A percentile compares a stretch with the other conserved stretches of the same genome.
These are phyloP conservation scores for Tribolium castaneum DNA, from an alignment of 1,140 invertebrate genomes.

Conservation along the genomic window DNA sequence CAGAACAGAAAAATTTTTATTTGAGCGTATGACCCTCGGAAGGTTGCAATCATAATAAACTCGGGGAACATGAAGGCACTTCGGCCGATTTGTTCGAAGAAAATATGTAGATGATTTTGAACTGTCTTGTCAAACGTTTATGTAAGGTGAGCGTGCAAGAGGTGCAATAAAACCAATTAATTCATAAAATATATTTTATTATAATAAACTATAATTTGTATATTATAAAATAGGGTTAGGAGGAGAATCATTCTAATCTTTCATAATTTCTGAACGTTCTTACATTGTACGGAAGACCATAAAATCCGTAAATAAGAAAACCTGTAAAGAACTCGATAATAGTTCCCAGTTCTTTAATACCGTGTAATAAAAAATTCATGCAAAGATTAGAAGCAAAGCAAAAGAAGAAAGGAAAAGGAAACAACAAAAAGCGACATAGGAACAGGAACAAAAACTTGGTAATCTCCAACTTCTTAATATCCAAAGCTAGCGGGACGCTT, in stretches of 20 bases:
- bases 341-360: constrained; percentile 15
- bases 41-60: too few relatives aligned
- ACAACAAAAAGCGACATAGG: neutral
- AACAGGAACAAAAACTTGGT: constrained; percentile 32
- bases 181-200: too few relatives aligned
- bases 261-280: constrained; percentile 57
- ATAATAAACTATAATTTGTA: neutral
- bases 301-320: constrained; percentile 59
- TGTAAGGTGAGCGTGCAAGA: too few relatives aligned
- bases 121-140: too few relatives aligned
- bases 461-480: constrained; percentile 21
- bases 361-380: constrained; percentile 23
- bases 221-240: neutral
- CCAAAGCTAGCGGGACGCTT: neutral
- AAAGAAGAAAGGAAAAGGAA: constrained; percentile 3
- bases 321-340: constrained; percentile 57
- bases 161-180: too few relatives aligned
- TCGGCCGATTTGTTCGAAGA: too few relatives aligned
- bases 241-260: constrained; percentile 51
- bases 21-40: too few relatives aligned
- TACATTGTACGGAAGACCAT: constrained; percentile 61
- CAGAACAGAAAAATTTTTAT: too few relatives aligned
- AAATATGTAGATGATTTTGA: too few relatives aligned
- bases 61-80: too few relatives aligned
- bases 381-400: constrained; percentile 2